Conservation (phyloP, 2,888 invertebrate species). For the Eudasyphora cyanicolor region DNA sequence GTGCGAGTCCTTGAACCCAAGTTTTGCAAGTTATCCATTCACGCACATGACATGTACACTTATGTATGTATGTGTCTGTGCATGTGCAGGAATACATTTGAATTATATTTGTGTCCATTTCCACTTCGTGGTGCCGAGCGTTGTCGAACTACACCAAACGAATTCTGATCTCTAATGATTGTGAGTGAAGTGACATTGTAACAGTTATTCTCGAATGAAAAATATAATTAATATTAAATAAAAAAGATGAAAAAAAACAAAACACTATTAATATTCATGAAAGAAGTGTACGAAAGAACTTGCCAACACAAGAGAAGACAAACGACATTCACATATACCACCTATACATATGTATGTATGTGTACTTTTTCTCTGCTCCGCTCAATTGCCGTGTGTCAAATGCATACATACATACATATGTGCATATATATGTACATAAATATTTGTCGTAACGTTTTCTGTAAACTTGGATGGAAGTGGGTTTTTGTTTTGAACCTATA, state of each 20-base stretch:
- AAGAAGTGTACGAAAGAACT: neutral
- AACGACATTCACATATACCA: too few relatives aligned
- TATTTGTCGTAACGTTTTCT: neutral
- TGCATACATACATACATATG: neutral
- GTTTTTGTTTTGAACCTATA: neutral
- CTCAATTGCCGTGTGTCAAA: neutral
- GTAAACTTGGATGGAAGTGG: too few relatives aligned
- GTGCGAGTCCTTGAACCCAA: neutral
- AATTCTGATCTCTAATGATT: neutral
- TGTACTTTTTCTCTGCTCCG: neutral
- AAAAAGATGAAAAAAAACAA: neutral
- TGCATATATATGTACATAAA: neutral
- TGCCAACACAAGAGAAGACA: neutral
- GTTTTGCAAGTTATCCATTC: too few relatives aligned
- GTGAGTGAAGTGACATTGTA: slow-evolving; percentile 12
- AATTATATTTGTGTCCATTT: too few relatives aligned
- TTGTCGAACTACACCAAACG: too few relatives aligned
- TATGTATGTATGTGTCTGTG: too few relatives aligned
- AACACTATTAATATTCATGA: neutral
- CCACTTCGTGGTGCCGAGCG: too few relatives aligned
- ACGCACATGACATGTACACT: too few relatives aligned
- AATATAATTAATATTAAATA: neutral
- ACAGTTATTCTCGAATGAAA: neutral
- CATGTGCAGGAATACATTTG: too few relatives aligned
- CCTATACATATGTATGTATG: neutral